Evolutionary conservation across 2,797 vertebrate genomes (phyloP), one percentile per base, ranked within the genome.

Genomic region (Coregonus sp.): DNA sequence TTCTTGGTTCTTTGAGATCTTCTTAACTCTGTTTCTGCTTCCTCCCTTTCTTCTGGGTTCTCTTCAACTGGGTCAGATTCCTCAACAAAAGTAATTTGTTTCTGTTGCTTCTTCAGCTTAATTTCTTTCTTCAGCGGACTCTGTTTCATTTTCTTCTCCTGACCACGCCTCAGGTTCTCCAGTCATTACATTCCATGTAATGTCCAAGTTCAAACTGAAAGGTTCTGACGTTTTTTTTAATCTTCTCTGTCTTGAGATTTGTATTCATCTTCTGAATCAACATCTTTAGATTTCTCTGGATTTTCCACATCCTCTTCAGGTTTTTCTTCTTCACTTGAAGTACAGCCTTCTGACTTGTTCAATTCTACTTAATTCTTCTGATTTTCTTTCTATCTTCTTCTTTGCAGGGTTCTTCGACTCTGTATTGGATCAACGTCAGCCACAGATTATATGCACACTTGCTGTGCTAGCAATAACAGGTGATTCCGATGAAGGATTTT

Each of bases 401-500:
- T 40, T 40, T 9, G 40, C 40, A 5, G 54, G 2, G 54, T n/a
- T 56, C 16, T 54, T 16, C 0, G 12, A 18, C 52, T 4, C 52
- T n/a, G 16, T 56, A 5, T 56, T 56, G 54, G 18, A 56, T n/a
- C 52, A 56, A 6, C 16, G 6, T 56, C 54, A 35, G 33, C 66
- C 33, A 31, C 63, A 25, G 25, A 18, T 14, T 33, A 0, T 14
- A 72, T 25, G 7, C 54, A 20, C 20, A 77, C 69, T 5, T 29
- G 51, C 40, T 9, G 7, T 77, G 68, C 70, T 25, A 72, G 35
- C 16, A 50, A 70, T 37, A 77, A 59, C 7, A 77, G 63, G 18
- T 75, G 33, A 78, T 78, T 78, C 4, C 67, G 74, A 61, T 80
- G 67, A 15, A 83, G 75, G 1, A 75, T 40, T 59, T 83, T 83